These are phyloP conservation scores for Eilema griseolum DNA, from an alignment of 2,888 invertebrate genomes.

Conservation along the genomic window DNA sequence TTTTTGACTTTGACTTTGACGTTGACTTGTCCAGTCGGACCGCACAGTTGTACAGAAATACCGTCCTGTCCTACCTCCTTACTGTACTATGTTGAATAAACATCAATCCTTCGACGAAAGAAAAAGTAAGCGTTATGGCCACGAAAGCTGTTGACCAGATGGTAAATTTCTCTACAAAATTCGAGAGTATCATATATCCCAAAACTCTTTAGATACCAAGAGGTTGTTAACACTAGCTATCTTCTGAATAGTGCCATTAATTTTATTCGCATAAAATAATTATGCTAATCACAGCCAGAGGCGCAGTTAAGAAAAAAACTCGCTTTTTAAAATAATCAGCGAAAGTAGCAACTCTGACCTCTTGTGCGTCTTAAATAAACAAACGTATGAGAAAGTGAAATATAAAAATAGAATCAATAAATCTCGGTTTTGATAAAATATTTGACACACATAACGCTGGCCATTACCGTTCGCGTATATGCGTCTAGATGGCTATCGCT, in stretches of 20 bases:
- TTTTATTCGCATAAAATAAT: slow-evolving; percentile 23
- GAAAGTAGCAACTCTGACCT: slow-evolving; percentile 40
- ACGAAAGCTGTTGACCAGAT: not conserved
- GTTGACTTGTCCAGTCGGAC: too few species aligned
- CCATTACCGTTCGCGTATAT: not conserved
- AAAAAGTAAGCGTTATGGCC: not conserved
- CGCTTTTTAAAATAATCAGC: slow-evolving; percentile 32
- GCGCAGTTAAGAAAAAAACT: slow-evolving; percentile 18
- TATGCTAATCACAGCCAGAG: slow-evolving; percentile 35
- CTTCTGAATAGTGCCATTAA: slow-evolving; percentile 10
- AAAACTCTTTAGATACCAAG: not conserved
- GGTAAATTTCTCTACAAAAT: not conserved
- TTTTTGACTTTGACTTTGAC: too few species aligned
- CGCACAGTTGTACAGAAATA: too few species aligned
- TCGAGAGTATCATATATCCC: not conserved
- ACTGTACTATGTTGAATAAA: too few species aligned
- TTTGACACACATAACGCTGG: slow-evolving; percentile 8
- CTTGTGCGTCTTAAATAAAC: slow-evolving; percentile 19
- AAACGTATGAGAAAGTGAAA: slow-evolving; percentile 23
- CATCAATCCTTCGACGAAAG: too few species aligned
- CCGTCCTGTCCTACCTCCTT: too few species aligned
- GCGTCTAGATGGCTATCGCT: not conserved
- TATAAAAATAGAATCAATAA: slow-evolving; percentile 10
- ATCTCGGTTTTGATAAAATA: slow-evolving; percentile 10
- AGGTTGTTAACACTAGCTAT: not conserved